Conservation (phyloP, 2,888 invertebrate species). For the Caenorhabditis japonica region DNA sequence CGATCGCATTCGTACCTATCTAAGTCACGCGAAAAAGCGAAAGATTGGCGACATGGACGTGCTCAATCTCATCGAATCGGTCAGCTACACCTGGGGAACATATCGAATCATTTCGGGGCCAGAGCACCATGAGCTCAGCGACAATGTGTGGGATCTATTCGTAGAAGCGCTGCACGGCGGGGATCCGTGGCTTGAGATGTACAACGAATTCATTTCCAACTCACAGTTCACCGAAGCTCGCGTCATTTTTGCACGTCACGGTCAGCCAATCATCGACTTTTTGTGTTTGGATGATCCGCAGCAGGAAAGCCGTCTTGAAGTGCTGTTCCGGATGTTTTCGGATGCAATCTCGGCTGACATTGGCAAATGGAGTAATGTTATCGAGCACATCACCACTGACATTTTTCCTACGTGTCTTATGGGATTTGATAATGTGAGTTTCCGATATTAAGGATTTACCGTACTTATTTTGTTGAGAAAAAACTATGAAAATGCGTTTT, state of each 20-base stretch:
- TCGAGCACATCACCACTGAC: constrained; percentile 51
- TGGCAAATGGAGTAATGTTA: constrained; percentile 43
- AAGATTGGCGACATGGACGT: constrained; percentile 53
- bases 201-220: constrained; percentile 25
- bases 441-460: too few species aligned
- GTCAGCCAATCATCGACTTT: constrained; percentile 27
- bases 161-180: constrained; percentile 53
- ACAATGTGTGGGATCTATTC: constrained; percentile 47
- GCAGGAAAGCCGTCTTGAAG: constrained; percentile 4
- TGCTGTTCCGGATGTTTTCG: constrained; percentile 22
- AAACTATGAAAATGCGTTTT: too few species aligned
- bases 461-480: too few species aligned
- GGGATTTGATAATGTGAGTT: constrained; percentile 9
- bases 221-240: constrained; percentile 49
- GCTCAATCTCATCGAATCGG: constrained; percentile 23
- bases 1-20: constrained; percentile 49
- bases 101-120: constrained; percentile 53
- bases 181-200: constrained; percentile 49
- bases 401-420: constrained; percentile 35
- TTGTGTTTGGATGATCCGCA: constrained; percentile 11
- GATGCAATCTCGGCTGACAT: constrained; percentile 40
- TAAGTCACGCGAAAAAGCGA: constrained; percentile 50
- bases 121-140: constrained; percentile 7
- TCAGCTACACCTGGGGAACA: constrained; percentile 54
- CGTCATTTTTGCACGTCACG: constrained; percentile 52